phyloP scores from a whole-genome alignment of 2,797 vertebrate genomes.

The Aplochiton taeniatus region DNA sequence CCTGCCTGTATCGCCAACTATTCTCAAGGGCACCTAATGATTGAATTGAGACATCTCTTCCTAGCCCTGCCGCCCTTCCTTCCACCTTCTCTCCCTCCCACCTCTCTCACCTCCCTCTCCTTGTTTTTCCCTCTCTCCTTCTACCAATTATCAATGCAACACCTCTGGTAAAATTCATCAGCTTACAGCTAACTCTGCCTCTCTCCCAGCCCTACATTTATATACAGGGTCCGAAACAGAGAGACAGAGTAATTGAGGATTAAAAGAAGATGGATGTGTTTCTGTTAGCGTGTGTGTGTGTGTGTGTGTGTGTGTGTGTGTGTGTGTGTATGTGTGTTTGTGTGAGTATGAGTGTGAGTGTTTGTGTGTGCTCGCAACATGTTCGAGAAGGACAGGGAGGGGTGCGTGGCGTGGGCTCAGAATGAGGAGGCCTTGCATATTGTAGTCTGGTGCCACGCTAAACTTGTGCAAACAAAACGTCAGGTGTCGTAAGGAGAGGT shows the following conservation, averaged over 20 bases:
- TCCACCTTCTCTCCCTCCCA: neutral
- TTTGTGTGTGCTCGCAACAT: constrained; percentile 19
- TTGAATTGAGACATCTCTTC: constrained; percentile 40
- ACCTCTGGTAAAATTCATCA: constrained; percentile 68
- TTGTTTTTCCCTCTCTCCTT: constrained; percentile 2
- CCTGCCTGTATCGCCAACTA: constrained; percentile 28
- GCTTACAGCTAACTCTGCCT: constrained; percentile 33
- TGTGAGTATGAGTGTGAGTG: constrained; percentile 24
- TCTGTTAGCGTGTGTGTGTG: constrained; percentile 26
- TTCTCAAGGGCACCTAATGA: constrained; percentile 54
- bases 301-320: no score
- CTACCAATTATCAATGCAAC: constrained; percentile 68
- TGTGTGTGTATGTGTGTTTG: constrained; percentile 36
- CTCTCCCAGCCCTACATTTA: constrained; percentile 61
- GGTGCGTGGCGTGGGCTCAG: constrained; percentile 46
- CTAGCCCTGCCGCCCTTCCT: neutral
- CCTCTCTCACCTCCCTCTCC: constrained; percentile 2
- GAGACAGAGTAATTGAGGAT: constrained; percentile 64
- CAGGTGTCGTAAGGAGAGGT: no score
- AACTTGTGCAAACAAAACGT: no score
- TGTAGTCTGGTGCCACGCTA: no score
- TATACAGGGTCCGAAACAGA: constrained; percentile 56
- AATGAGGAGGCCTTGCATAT: constrained; percentile 39
- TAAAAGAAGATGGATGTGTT: constrained; percentile 70
- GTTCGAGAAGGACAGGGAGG: constrained; percentile 45